These are phyloP conservation scores for Rhineura floridana DNA, from an alignment of 2,113 vertebrate species.

Conservation along the genomic window DNA sequence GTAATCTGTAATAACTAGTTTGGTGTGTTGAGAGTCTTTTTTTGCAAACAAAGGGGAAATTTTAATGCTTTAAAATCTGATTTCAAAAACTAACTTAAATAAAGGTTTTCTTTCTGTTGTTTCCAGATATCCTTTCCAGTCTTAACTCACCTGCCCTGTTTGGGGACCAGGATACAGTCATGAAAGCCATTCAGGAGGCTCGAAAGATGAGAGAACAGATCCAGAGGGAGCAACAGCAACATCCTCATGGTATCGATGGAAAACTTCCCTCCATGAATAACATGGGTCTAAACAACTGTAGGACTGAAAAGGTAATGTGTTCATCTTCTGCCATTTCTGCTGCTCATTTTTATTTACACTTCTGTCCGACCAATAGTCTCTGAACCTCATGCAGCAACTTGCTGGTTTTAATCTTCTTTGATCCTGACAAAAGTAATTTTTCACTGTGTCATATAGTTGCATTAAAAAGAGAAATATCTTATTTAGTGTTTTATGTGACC, in stretches of 20 bases:
- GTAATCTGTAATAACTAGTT: not conserved
- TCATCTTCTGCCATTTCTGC: slow-evolving; percentile 2
- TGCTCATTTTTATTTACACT: slow-evolving; percentile 27
- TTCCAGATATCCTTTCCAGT: slow-evolving; percentile 96
- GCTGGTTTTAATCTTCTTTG: slow-evolving; percentile 35
- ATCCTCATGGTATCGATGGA: slow-evolving; percentile 90
- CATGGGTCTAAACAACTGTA: slow-evolving; percentile 94
- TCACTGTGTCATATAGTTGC: not conserved
- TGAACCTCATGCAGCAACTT: slow-evolving; percentile 35
- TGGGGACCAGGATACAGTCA: slow-evolving; percentile 98
- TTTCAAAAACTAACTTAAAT: slow-evolving; percentile 25
- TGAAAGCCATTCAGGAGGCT: slow-evolving; percentile 99
- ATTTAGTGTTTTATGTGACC: no score
- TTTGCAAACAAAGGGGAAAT: not conserved
- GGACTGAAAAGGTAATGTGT: slow-evolving; percentile 90
- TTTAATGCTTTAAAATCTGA: not conserved
- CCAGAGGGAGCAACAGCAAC: slow-evolving; percentile 87
- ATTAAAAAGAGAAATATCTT: not conserved
- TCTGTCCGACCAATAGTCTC: slow-evolving; percentile 8
- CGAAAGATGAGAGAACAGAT: slow-evolving; percentile 99
- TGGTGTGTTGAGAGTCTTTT: not conserved
- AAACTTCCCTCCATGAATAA: slow-evolving; percentile 90
- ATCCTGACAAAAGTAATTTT: slow-evolving; percentile 11
- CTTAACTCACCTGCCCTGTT: slow-evolving; percentile 97
- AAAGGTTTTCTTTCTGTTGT: slow-evolving; percentile 46